Percentiles rank a stretch among this genome's conserved stretches.
phyloP scores from a whole-genome alignment of 2,888 invertebrate genomes.

The Himalopsyche kuldschensis region DNA sequence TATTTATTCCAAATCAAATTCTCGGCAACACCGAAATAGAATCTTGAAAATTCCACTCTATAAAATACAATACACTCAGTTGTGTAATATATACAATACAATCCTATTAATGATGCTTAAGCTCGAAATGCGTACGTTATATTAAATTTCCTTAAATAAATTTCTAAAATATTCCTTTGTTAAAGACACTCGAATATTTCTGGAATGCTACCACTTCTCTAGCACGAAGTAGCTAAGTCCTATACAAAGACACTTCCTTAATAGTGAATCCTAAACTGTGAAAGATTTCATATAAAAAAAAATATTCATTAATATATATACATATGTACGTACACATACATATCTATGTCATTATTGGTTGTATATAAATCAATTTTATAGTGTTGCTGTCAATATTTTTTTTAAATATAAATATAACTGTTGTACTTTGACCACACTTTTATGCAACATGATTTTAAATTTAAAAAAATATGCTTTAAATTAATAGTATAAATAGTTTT shows the following conservation, averaged over 20 bases:
- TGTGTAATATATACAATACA: neutral
- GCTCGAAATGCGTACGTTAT: neutral
- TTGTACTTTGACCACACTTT: too few relatives aligned
- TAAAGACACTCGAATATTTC: conserved; percentile 15
- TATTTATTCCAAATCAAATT: too few relatives aligned
- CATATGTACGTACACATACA: too few relatives aligned
- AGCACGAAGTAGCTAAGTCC: neutral
- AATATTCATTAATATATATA: too few relatives aligned
- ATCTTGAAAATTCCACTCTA: neutral
- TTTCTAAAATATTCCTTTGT: conserved; percentile 29
- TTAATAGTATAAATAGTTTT: too few relatives aligned
- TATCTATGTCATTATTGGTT: too few relatives aligned
- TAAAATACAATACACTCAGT: neutral
- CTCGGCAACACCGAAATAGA: neutral
- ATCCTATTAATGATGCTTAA: conserved; percentile 12
- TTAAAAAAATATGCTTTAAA: too few relatives aligned
- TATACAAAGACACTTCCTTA: neutral
- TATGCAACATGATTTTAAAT: too few relatives aligned
- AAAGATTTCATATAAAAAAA: neutral
- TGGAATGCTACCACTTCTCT: neutral
- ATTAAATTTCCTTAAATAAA: conserved; percentile 6
- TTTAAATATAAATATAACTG: too few relatives aligned
- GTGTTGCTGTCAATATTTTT: too few relatives aligned
- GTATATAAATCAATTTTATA: too few relatives aligned
- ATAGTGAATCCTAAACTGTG: neutral